These are phyloP conservation scores for Cheilinus undulatus DNA, from an alignment of 2,113 vertebrate species.

Conservation along the genomic window DNA sequence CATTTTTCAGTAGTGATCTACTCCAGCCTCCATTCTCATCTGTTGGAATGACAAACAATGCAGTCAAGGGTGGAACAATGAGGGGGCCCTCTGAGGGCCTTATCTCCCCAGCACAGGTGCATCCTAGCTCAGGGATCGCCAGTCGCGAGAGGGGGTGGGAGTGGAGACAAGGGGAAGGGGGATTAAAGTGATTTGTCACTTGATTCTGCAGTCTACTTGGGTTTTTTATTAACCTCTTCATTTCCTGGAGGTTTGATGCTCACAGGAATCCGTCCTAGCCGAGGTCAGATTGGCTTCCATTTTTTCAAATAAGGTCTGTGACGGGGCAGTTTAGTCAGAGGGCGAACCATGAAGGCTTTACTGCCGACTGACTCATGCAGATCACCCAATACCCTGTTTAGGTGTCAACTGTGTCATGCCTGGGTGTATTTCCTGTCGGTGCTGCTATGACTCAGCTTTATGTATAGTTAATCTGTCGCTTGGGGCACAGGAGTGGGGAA, in stretches of 20 bases:
- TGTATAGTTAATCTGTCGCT: conserved; percentile 45
- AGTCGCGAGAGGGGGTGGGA: conserved; percentile 58
- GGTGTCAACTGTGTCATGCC: conserved; percentile 39
- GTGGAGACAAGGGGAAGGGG: conserved; percentile 62
- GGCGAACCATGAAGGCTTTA: conserved; percentile 19
- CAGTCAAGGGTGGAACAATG: conserved; percentile 82
- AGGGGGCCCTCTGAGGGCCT: conserved; percentile 80
- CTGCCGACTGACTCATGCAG: conserved; percentile 54
- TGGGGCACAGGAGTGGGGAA: conserved; percentile 1
- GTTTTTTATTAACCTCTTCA: conserved; percentile 54
- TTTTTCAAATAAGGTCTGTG: conserved; percentile 15
- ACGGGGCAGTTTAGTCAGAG: conserved; percentile 36
- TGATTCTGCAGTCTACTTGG: conserved; percentile 66
- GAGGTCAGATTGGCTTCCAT: conserved; percentile 26
- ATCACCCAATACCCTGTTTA: conserved; percentile 53
- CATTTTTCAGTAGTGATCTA: conserved; percentile 71
- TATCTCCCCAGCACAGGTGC: conserved; percentile 87
- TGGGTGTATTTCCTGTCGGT: conserved; percentile 57
- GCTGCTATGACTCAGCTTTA: conserved; percentile 69
- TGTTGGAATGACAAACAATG: conserved; percentile 85
- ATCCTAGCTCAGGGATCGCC: conserved; percentile 82
- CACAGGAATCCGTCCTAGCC: neutral
- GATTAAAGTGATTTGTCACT: conserved; percentile 79
- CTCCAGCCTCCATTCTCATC: conserved; percentile 69
- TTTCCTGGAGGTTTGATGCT: conserved; percentile 47